Conservation (phyloP, 2,888 invertebrate genomes). For the Caenorhabditis sp. region DNA sequence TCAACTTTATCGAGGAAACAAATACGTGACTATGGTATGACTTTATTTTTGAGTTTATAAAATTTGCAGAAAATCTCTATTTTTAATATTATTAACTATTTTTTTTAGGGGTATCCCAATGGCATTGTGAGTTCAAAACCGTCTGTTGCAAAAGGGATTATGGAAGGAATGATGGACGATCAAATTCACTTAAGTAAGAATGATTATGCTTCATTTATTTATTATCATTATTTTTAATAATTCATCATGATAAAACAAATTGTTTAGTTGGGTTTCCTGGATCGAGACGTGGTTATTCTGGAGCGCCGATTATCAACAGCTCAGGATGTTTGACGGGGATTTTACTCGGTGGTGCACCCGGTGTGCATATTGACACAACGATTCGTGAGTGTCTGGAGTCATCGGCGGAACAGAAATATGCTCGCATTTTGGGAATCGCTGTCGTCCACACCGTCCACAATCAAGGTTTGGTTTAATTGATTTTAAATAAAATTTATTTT, state of each 20-base stretch:
- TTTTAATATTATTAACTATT: slow-evolving; percentile 12
- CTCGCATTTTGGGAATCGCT: slow-evolving; percentile 13
- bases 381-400: slow-evolving; percentile 22
- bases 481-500: slow-evolving; percentile 21
- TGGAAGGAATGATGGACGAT: slow-evolving; percentile 12
- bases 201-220: slow-evolving; percentile 20
- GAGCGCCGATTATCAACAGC: slow-evolving; percentile 15
- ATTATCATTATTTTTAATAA: slow-evolving; percentile 27
- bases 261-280: slow-evolving; percentile 20
- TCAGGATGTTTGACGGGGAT: slow-evolving; percentile 23
- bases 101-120: slow-evolving; percentile 16
- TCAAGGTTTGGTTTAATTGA: slow-evolving; percentile 18
- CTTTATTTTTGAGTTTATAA: not conserved
- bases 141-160: slow-evolving; percentile 11
- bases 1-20: slow-evolving; percentile 7
- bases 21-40: slow-evolving; percentile 18
- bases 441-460: not conserved
- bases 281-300: slow-evolving; percentile 23
- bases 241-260: slow-evolving; percentile 22
- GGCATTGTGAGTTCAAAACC: slow-evolving; percentile 14
- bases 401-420: slow-evolving; percentile 16
- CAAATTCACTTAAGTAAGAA: slow-evolving; percentile 3
- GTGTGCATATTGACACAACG: slow-evolving; percentile 4
- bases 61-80: slow-evolving; percentile 5
- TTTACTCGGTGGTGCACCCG: slow-evolving; percentile 15